Percentiles rank a stretch among this genome's conserved stretches.
These are phyloP conservation scores for Macrophya annulata DNA, from an alignment of 2,888 invertebrate species.

Conservation along the genomic window DNA sequence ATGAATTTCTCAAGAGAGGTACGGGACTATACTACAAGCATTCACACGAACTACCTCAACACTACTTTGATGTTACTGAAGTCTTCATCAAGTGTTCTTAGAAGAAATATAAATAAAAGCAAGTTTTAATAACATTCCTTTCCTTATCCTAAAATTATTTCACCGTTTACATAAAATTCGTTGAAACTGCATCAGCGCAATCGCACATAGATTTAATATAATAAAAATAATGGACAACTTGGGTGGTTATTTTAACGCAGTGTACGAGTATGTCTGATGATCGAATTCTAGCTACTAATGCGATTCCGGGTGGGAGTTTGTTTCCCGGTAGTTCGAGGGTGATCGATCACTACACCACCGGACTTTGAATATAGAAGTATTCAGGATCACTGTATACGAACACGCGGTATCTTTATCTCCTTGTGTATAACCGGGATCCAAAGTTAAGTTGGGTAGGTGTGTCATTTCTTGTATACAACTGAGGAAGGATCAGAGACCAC, in stretches of 20 bases:
- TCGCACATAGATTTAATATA: background rate
- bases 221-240: background rate
- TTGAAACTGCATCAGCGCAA: background rate
- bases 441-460: background rate
- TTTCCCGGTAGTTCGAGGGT: slow-evolving; percentile 73
- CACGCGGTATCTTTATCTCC: slow-evolving; percentile 42
- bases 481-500: slow-evolving; percentile 15
- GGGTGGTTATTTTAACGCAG: slow-evolving; percentile 31
- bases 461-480: slow-evolving; percentile 11
- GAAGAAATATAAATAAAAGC: slow-evolving; percentile 4
- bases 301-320: slow-evolving; percentile 68
- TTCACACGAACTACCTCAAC: background rate
- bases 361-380: slow-evolving; percentile 62
- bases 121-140: background rate
- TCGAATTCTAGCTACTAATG: slow-evolving; percentile 71
- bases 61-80: background rate
- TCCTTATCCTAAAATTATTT: background rate
- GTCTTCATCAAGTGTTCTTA: slow-evolving; percentile 17
- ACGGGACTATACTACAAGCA: background rate
- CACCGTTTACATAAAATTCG: background rate
- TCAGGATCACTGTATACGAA: slow-evolving; percentile 35
- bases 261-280: slow-evolving; percentile 60
- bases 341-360: slow-evolving; percentile 74
- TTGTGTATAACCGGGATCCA: background rate
- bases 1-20: background rate